These are phyloP conservation scores for Tolmerus cingulatus DNA, from an alignment of 2,888 invertebrate genomes.

Conservation along the genomic window DNA sequence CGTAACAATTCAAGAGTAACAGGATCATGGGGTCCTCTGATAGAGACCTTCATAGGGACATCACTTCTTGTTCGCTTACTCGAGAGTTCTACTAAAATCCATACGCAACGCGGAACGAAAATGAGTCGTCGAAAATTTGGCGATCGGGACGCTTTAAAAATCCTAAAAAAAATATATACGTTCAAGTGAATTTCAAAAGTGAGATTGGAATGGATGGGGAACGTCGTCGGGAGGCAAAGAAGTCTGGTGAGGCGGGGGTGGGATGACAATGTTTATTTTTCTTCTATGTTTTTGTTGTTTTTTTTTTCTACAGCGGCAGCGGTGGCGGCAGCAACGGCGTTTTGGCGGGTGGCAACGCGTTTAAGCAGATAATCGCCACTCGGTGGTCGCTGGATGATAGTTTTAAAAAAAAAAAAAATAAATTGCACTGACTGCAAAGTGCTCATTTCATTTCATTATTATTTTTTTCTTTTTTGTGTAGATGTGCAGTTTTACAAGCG, in stretches of 20 bases:
- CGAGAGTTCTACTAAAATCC: slow-evolving; percentile 4
- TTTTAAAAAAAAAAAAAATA: not conserved
- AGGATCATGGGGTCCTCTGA: not conserved
- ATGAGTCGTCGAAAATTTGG: slow-evolving; percentile 17
- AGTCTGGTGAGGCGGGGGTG: slow-evolving; percentile 17
- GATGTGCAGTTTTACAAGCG: slow-evolving; percentile 12
- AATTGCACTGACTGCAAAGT: slow-evolving; percentile 28
- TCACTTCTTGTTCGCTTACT: not conserved
- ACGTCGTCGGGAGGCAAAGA: not conserved
- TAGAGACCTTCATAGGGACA: not conserved
- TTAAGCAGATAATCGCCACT: slow-evolving; percentile 3
- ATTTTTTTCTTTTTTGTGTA: not conserved
- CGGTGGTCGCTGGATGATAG: not conserved
- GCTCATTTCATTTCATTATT: not conserved
- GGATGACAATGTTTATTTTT: not conserved
- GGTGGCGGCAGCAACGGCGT: not conserved
- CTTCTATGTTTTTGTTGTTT: not conserved
- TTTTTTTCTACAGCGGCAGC: not conserved
- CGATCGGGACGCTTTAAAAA: slow-evolving; percentile 28
- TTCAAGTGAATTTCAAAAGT: slow-evolving; percentile 19
- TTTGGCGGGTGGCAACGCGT: not conserved
- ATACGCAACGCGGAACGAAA: slow-evolving; percentile 24
- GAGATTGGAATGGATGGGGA: slow-evolving; percentile 14
- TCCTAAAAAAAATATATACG: slow-evolving; percentile 27
- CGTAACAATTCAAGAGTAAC: slow-evolving; percentile 26